phyloP scores from a whole-genome alignment of 2,113 vertebrate species.

The Spea multiplicata region DNA sequence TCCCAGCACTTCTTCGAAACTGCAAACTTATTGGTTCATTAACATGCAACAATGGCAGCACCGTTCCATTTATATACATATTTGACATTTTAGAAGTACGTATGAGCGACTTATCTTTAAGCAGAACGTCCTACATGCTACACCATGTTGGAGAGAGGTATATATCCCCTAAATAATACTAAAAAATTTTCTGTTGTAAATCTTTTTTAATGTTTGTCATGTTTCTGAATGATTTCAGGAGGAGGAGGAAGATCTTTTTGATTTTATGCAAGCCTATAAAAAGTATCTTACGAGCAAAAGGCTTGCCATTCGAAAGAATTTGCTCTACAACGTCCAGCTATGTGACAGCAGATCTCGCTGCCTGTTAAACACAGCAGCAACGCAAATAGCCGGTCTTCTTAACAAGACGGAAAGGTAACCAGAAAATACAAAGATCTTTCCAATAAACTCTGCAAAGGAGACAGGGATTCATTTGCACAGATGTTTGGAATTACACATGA shows the following conservation, averaged over 20 bases:
- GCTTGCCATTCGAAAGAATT: slow-evolving; percentile 60
- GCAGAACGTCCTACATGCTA: no score
- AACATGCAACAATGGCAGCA: no score
- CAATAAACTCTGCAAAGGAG: no score
- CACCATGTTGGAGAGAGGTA: no score
- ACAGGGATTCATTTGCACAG: no score
- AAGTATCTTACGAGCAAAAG: slow-evolving; percentile 63
- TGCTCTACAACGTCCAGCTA: slow-evolving; percentile 60
- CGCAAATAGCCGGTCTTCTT: slow-evolving; percentile 64
- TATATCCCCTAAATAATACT: background rate
- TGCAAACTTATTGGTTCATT: no score
- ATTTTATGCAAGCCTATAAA: slow-evolving; percentile 68
- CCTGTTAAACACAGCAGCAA: slow-evolving; percentile 55
- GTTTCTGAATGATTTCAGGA: slow-evolving; percentile 51
- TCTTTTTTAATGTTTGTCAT: background rate
- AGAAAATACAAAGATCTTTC: background rate
- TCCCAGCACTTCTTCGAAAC: no score
- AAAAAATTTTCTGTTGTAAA: background rate
- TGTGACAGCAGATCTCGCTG: slow-evolving; percentile 53
- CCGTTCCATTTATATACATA: no score
- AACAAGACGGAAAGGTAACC: slow-evolving; percentile 64
- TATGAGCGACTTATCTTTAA: no score
- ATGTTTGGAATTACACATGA: no score
- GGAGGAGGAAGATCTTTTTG: slow-evolving; percentile 66
- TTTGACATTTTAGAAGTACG: no score